These are phyloP conservation scores for Pocillopora verrucosa DNA, from an alignment of 64 coral and sea anemone genomes.

Conservation along the genomic window DNA sequence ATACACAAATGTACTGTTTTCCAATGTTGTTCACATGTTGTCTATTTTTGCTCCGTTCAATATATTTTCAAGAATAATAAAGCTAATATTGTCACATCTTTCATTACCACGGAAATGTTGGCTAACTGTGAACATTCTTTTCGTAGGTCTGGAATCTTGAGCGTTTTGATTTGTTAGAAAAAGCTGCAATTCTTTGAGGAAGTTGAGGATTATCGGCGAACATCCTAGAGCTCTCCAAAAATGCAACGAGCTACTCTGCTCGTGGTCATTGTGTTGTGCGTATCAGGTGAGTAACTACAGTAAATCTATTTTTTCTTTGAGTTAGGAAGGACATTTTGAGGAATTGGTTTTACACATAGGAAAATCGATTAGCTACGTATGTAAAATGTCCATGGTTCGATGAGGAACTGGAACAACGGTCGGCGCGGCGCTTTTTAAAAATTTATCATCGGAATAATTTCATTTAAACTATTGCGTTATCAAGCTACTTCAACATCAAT, in stretches of 20 bases:
- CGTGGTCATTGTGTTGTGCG: not conserved
- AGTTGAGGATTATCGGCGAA: not conserved
- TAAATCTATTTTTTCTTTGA: not conserved
- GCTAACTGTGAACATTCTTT: slow-evolving; percentile 20
- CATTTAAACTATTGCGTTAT: not conserved
- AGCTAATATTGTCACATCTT: slow-evolving; percentile 11
- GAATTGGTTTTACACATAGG: no score
- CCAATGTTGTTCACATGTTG: not conserved
- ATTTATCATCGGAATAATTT: not conserved
- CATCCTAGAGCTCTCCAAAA: not conserved
- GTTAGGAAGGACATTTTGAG: no score
- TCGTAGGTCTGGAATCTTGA: not conserved
- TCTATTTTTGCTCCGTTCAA: not conserved
- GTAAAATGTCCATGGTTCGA: no score
- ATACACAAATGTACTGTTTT: not conserved
- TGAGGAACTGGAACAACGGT: no score
- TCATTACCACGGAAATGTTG: not conserved
- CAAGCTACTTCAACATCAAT: not conserved
- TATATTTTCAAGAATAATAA: not conserved
- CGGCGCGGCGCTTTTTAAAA: not conserved
- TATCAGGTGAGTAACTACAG: not conserved
- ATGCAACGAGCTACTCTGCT: not conserved
- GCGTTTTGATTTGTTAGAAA: not conserved
- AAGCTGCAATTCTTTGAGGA: not conserved
- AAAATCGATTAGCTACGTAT: no score